Base-by-base conservation (phyloP, 2,797 vertebrate species). In the Coracias cyanogaster region DNA sequence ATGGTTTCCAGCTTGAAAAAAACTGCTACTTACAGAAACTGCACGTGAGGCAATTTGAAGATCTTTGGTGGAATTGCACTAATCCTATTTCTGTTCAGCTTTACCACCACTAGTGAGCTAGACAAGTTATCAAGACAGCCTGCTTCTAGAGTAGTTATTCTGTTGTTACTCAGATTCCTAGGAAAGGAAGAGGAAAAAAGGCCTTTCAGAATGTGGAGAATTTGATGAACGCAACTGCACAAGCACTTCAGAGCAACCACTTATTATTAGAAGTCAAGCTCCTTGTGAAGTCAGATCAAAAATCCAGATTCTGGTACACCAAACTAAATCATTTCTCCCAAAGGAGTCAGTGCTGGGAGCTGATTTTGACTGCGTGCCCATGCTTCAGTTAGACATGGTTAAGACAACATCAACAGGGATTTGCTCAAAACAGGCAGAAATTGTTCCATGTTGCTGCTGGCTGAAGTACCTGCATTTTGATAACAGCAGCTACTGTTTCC, bases 111-210 rank as follows among this genome's bases (percentile, higher is more conserved):
- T 87, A 99, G 97, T 31, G 99, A 99, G 97, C 97, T 99, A 61
- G 99, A 99, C 93, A 99, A 98, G 95, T 99, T 99, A 97, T 99
- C 99, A 77, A 99, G 99, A 97, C 99, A 99, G 77, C 99, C 99
- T 25, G 98, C 98, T 96, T 99, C 99, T 18, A 99, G 98, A 29
- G 98, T 94, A 65, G 98, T 98, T 98, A 99, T 99, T 97, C 98
- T 99, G 97, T 99, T 99, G 97, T 99, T 99, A 98, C 99, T 99
- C 97, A 99, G 98, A 98, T 99, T 99, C 96, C 99, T 99, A 91
- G 79, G 85, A 96, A 82, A 96, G 25, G 11, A 72, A 96, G 60
- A 58, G 86, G 35, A 66, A 92, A 87, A 95, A 46, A 86, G 35
- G 33, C n/a, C 31, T 72, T 92, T 85, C 58, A 90, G 57, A 48